Base-by-base conservation (phyloP, 2,888 invertebrate genomes). In the Lepetodrilus schrolli region DNA sequence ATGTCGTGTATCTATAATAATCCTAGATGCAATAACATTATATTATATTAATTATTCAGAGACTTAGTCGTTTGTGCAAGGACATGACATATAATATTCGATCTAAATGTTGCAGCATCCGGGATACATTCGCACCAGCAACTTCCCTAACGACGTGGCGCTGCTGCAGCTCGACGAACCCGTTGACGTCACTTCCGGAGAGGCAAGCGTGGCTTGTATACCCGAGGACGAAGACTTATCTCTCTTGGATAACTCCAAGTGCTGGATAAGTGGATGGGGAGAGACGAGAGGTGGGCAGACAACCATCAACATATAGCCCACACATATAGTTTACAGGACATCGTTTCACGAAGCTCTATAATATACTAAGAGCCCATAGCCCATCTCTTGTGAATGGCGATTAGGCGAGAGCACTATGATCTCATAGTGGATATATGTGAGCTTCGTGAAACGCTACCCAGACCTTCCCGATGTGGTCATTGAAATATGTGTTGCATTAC, bases 181-280 rank as follows among this genome's bases (percentile, higher is more conserved):
- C 7, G 75, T 80, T 37, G 73, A 82, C 73, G 51, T 79, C 23
- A 74, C 70, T 13, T 48, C 79, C 0, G 73, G 79, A 1, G 75
- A 78, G 1, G 71, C 77, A 1, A 72, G 76, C 17, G 70, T 78
- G 43, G 82, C 82, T 4, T 82, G 82, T 69, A 71, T 82, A 5
- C 82, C 82, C 4, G 77, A 77, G 17, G 21, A 66, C 13, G 37
- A 66, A n/a, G 70, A 73, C 7, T 49, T 78, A 4, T 50, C 50
- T 7, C 51, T 50, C 10, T 23, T 71, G 38, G 72, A 74, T 30
- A 78, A 77, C 47, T 48, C 50, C 4, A 26, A 75, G 30, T 82
- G 82, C 51, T 82, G 80, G 80, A 79, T 81, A 30, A 82, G 80
- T 58, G 82, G 82, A 0, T 81, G 80, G 80, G 82, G 82, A n/a